Conservation (phyloP, 2,797 vertebrate genomes). For the Acanthiza pusilla region DNA sequence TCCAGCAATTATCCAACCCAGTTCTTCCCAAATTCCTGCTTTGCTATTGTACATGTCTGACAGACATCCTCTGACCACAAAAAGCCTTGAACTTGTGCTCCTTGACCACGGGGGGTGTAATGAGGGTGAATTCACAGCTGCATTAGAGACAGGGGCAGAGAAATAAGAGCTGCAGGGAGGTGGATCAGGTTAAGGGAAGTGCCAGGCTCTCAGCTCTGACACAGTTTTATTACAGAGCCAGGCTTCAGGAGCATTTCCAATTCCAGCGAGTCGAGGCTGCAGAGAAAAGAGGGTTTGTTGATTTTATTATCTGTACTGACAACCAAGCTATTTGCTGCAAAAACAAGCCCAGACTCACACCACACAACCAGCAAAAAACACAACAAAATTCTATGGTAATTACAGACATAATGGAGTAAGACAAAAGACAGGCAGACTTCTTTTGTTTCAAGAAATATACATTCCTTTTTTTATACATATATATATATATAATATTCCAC, state of each 20-base stretch:
- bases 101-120: rapidly evolving
- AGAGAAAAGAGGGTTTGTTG: not conserved
- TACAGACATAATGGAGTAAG: not conserved
- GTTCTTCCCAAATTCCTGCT: not conserved
- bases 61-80: not conserved
- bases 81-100: not conserved
- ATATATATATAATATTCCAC: not conserved
- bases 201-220: not conserved
- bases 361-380: not conserved
- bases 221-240: not conserved
- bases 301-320: not conserved
- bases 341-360: not conserved
- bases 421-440: not conserved
- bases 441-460: not conserved
- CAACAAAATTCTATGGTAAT: not conserved
- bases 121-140: not conserved
- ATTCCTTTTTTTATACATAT: no score
- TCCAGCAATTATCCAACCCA: not conserved
- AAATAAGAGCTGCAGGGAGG: not conserved
- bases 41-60: not conserved
- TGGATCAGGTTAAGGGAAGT: not conserved
- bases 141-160: not conserved
- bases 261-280: not conserved
- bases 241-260: not conserved
- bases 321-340: not conserved